Evolutionary conservation across 2,888 invertebrate species (phyloP), one percentile per base, ranked within the genome.

Genomic region (Andrena fulva): DNA sequence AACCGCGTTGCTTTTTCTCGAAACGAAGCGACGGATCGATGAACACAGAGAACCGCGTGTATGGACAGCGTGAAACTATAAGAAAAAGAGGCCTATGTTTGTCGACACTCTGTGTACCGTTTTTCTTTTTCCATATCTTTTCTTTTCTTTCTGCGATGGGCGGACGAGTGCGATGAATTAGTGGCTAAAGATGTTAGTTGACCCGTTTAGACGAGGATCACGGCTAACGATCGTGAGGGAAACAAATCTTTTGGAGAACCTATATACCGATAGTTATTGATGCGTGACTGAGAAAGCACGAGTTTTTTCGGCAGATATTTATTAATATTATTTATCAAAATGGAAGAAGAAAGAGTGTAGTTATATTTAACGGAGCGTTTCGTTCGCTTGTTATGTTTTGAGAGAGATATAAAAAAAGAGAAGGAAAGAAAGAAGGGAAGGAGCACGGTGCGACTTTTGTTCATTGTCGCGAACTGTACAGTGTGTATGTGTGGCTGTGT

Each of bases 381-480:
- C 82, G 87, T 88, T 88, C 88, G 88, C 88, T 88, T 88, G 88
- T 88, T 88, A 87, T 84, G 88, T 88, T 88, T 88, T 88, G 78
- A 88, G 72, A 88, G 88, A 88, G 84, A 88, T 88, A 87, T 88
- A 88, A 84, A 76, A 66, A 66, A 33, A 62, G 27, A 8, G 31
- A 62, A 63, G 7, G 27, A 35, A 35, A 35, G 10, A 29, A 24
- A 56, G 71, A 52, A 31, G 20, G 54, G 24, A 42, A 42, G 7
- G 20, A 29, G 67, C 48, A 73, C 56, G 52, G 29, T 71, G 69
- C 69, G 82, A 81, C 56, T 81, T 80, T 73, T 71, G 66, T 82
- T 84, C 72, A 70, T 62, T 63, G 77, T 85, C 69, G 80, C 73
- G 76, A 60, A 67, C 69, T 82, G 85, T 85, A 81, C 72, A 79